These are phyloP conservation scores for Ailurus styani DNA, from an alignment of 2,113 vertebrate species.

Conservation along the genomic window DNA sequence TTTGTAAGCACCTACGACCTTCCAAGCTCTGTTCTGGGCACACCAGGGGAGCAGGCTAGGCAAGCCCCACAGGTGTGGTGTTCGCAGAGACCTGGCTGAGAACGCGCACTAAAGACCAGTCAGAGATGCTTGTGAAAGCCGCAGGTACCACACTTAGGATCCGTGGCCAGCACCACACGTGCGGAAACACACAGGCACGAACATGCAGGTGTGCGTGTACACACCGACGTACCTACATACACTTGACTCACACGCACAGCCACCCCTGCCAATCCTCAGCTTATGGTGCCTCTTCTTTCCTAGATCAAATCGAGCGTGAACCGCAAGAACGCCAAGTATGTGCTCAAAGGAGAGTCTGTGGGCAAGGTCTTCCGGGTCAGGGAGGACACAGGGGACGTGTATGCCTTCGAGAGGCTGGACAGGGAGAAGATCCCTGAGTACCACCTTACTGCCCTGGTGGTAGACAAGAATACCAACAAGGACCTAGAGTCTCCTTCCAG, in stretches of 20 bases:
- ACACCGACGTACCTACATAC: neutral
- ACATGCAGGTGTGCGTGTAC: neutral
- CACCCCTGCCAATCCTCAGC: neutral
- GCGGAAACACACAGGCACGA: too few relatives aligned
- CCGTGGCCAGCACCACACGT: neutral
- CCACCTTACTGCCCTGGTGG: conserved; percentile 84
- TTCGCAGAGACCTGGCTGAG: neutral
- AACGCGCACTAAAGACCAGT: neutral
- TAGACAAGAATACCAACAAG: conserved; percentile 75
- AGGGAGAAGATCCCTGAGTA: conserved; percentile 89
- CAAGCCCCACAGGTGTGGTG: neutral
- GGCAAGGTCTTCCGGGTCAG: conserved; percentile 88
- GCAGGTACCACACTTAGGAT: neutral
- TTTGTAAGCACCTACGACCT: neutral
- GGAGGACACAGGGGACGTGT: conserved; percentile 84
- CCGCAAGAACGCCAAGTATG: conserved; percentile 78
- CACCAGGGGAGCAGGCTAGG: neutral
- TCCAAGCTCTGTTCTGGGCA: neutral
- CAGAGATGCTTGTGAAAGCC: neutral
- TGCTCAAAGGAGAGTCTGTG: conserved; percentile 87
- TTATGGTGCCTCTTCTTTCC: neutral
- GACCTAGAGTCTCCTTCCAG: conserved; percentile 84
- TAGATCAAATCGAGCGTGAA: conserved; percentile 87
- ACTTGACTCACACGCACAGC: neutral
- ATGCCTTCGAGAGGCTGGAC: conserved; percentile 86